Evolutionary conservation across 2,797 vertebrate genomes (phyloP), one percentile per base, ranked within the genome.

Genomic region (Acanthurus lineatus): DNA sequence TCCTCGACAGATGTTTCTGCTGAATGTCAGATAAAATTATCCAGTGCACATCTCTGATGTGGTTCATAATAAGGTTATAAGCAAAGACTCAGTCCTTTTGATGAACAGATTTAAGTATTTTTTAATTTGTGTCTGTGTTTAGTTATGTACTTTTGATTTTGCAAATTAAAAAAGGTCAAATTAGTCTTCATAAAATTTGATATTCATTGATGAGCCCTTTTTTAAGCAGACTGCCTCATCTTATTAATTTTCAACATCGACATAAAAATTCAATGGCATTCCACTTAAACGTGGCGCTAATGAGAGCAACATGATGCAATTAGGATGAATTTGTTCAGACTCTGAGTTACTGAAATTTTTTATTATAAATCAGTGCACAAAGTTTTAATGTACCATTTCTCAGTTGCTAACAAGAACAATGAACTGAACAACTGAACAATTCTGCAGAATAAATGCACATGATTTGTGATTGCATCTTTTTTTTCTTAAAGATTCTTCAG

Each of bases 1-100:
- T 62, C 35, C 56, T 62, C 49, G 22, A 25, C 45, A 64, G 60
- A 58, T 64, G 65, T 52, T 54, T 51, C 47, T 56, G 69, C 35
- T 56, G 42, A 60, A 67, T 61, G 56, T 60, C n/a, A 53, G 48
- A 47, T 65, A 10, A 47, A 52, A 52, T 53, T 52, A 35, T 47
- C 35, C 6, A 2, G 16, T 7, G 14, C 9, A 19, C 15, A 6
- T 57, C 40, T 14, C 32, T 20, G n/a, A 42, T 73, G 52, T 4
- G 9, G 22, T 52, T 62, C 35, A 42, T 14, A 15, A 42, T 2
- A 1, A 28, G 4, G 58, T 60, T 59, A 49, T 40, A 19, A 52
- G 47, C 16, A 25, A 40, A 57, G 16, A 28, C 16, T 22, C 19
- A 38, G 28, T 2, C 4, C n/a, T 14, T 49, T 58, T 54, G 0